Base-by-base conservation (phyloP, 2,797 vertebrate genomes). In the Phoebastria nigripes region DNA sequence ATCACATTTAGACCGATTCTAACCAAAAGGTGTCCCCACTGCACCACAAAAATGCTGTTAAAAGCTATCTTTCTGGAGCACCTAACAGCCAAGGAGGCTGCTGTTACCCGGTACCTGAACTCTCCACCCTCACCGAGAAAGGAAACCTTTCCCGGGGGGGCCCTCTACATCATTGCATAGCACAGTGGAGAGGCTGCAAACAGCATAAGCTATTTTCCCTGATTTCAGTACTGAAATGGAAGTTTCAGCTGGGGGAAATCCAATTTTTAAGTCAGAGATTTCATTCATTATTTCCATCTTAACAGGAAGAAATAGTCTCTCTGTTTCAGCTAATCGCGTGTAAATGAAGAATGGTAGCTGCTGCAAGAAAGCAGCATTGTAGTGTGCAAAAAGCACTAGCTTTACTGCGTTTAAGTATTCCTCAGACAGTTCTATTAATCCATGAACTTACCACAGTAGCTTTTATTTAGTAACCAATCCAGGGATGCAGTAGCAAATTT, bases 41-140 rank as follows among this genome's bases (percentile, higher is more conserved):
- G 42, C 72, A 25, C 55, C 59, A 9, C 37, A 1, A 70, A 33
- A 92, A 18, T 2, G 2, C 19, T 21, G 24, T 4, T 9, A 20
- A 4, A 15, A 16, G 21, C 22, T 2, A 9, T 12, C 8, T 19
- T 13, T 25, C 13, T 21, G 19, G 51, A 82, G 37, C 65, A 55
- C 8, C 44, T 25, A 3, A 15, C 42, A 69, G 62, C 21, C 49
- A 5, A 24, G 56, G 11, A 56, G 51, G 37, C 39, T 56, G 54
- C 44, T 54, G 5, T 13, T 17, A 5, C 1, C 39, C 7, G 1
- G 4, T 3, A 2, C 3, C 33, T n/a, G 10, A 9, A 0, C 14
- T 25, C 25, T 16, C 1, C 35, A 3, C 25, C 11, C 9, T 4
- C 44, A 11, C 19, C 2, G 0, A 24, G 24, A 17, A 6, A 46